Evolutionary conservation across 2,797 vertebrate genomes (phyloP), one percentile per base, ranked within the genome.

Genomic region (Centroberyx gerrardi): DNA sequence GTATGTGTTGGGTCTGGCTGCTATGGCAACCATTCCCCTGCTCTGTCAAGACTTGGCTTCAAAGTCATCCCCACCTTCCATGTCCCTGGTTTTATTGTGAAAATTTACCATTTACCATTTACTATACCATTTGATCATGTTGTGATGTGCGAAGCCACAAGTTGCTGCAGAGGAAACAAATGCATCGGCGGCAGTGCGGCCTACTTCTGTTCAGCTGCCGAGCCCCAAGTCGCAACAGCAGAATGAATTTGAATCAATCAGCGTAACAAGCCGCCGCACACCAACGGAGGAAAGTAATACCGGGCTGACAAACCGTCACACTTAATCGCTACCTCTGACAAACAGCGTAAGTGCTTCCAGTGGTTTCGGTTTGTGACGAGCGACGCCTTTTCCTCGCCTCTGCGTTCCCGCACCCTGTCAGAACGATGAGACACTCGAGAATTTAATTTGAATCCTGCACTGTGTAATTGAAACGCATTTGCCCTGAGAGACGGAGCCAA

Each of bases 381-480:
- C 44, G 51, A 46, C 0, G 0, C 49, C 42, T 64, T 18, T 51
- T 46, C 33, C 17, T 36, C 6, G n/a, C 31, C 42, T 68, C 27
- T 22, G n/a, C 72, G 36, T 77, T 31, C 44, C 40, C 4, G 27
- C 12, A 31, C 62, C 36, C 33, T 0, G 6, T 73, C 40, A 62
- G 68, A 74, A 56, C 18, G 46, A 83, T 14, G 61, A 74, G 74
- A 66, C 80, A 18, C 82, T 75, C 14, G 56, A 73, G 72, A 66
- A 22, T 72, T 75, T 33, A 56, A 80, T 67, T 74, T 71, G 53
- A 72, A 74, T 72, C 48, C 64, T 14, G 61, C 42, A 5, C 62
- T 28, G 42, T 31, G 73, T 71, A 84, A 85, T 69, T 80, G 80
- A 82, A 82, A 82, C 8, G 2, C 55, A 52, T 68, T 68, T 68